These are phyloP conservation scores for Drosophila falleni DNA, from an alignment of 2,888 invertebrate genomes.

Conservation along the genomic window DNA sequence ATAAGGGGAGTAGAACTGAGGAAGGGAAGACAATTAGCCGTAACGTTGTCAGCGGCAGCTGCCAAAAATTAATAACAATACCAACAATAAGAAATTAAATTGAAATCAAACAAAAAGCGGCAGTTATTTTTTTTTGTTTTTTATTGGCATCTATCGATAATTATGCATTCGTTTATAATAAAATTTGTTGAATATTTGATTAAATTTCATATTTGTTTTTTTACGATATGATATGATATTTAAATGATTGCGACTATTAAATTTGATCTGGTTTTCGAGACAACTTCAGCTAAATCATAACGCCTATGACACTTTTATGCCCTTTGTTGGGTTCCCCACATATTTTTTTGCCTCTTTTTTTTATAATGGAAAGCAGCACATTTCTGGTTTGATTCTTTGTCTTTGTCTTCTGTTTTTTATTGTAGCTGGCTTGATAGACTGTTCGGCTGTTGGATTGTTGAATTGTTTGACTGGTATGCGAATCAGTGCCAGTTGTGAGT, in stretches of 20 bases:
- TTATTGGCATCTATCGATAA: constrained; percentile 13
- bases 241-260: constrained; percentile 18
- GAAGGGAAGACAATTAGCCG: constrained; percentile 2
- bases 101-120: constrained; percentile 37
- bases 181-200: constrained; percentile 37
- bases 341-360: constrained; percentile 17
- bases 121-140: constrained; percentile 3
- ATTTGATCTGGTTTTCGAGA: constrained; percentile 39
- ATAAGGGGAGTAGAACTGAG: background rate
- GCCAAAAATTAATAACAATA: constrained; percentile 27
- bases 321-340: constrained; percentile 9
- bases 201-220: constrained; percentile 12
- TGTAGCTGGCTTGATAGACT: background rate
- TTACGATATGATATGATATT: constrained; percentile 4
- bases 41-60: constrained; percentile 8
- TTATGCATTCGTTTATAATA: constrained; percentile 17
- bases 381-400: constrained; percentile 2
- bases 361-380: background rate
- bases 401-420: background rate
- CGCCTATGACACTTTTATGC: constrained; percentile 42
- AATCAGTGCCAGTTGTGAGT: constrained; percentile 31
- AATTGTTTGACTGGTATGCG: constrained; percentile 2
- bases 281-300: constrained; percentile 26
- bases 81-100: constrained; percentile 24
- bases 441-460: background rate